These are phyloP conservation scores for Contarinia nasturtii DNA, from an alignment of 1,140 invertebrate genomes.

Conservation along the genomic window DNA sequence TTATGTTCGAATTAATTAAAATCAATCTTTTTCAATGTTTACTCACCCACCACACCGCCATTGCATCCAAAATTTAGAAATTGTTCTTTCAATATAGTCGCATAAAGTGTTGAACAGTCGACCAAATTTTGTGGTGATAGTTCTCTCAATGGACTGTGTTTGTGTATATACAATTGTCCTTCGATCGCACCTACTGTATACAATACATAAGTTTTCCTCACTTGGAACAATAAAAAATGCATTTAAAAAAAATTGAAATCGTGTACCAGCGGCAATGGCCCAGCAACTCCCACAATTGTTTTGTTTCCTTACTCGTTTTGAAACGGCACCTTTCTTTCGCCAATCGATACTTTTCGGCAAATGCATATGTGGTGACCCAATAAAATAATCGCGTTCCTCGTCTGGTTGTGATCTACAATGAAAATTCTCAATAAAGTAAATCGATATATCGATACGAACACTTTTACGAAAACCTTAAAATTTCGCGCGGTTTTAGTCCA, in stretches of 20 bases:
- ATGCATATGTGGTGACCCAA: constrained; percentile 30
- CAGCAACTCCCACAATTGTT: constrained; percentile 34
- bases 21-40: no score
- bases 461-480: no score
- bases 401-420: neutral
- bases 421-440: no score
- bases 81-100: constrained; percentile 40
- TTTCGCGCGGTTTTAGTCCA: constrained; percentile 35
- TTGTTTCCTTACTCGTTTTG: constrained; percentile 38
- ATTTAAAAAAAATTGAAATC: no score
- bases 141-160: constrained; percentile 32
- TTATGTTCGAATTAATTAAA: no score
- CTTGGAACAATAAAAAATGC: no score
- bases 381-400: constrained; percentile 34
- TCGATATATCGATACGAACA: no score
- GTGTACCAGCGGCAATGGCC: constrained; percentile 32
- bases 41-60: constrained; percentile 36
- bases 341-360: constrained; percentile 31
- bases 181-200: constrained; percentile 61
- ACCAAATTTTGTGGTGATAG: constrained; percentile 50
- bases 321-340: constrained; percentile 37
- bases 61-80: constrained; percentile 49
- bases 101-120: constrained; percentile 49
- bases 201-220: no score
- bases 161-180: constrained; percentile 41